A percentile compares a stretch with the other conserved stretches of the same genome.
phyloP scores from a whole-genome alignment of 2,888 invertebrate species.

The Apotomis capreana region DNA sequence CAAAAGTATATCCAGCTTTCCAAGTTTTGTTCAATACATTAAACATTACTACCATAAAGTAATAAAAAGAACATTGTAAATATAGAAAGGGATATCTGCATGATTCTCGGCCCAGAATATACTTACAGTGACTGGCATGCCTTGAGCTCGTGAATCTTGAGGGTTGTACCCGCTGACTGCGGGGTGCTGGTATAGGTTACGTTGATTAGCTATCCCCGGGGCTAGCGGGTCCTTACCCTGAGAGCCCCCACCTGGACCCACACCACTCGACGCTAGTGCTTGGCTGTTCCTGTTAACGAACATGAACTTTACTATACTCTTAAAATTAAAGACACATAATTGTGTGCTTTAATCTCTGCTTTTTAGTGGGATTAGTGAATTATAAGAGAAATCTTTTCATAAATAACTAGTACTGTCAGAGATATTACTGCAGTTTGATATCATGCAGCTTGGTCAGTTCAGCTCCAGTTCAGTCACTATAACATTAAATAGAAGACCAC shows the following conservation, averaged over 20 bases:
- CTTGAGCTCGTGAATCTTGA: constrained; percentile 71
- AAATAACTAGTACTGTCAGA: background rate
- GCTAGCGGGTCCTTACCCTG: constrained; percentile 80
- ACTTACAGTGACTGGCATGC: constrained; percentile 75
- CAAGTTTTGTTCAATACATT: too few relatives aligned
- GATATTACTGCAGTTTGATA: constrained; percentile 5
- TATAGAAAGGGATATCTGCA: too few relatives aligned
- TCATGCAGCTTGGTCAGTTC: constrained; percentile 1
- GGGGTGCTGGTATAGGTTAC: constrained; percentile 75
- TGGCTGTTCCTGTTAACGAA: constrained; percentile 72
- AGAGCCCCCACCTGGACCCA: constrained; percentile 65
- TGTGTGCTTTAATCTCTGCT: background rate
- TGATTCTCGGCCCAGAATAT: background rate
- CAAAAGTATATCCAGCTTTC: too few relatives aligned
- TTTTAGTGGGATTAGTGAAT: background rate
- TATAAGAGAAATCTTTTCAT: background rate
- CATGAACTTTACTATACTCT: background rate
- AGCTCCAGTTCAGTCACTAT: background rate
- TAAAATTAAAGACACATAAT: background rate
- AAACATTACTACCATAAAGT: too few relatives aligned
- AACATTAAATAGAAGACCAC: background rate
- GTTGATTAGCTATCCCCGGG: constrained; percentile 68
- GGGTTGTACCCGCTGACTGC: constrained; percentile 74
- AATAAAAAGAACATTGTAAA: too few relatives aligned
- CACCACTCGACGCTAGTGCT: constrained; percentile 66